Conservation (phyloP, 2,797 vertebrate species). For the Spatula versicolor region DNA sequence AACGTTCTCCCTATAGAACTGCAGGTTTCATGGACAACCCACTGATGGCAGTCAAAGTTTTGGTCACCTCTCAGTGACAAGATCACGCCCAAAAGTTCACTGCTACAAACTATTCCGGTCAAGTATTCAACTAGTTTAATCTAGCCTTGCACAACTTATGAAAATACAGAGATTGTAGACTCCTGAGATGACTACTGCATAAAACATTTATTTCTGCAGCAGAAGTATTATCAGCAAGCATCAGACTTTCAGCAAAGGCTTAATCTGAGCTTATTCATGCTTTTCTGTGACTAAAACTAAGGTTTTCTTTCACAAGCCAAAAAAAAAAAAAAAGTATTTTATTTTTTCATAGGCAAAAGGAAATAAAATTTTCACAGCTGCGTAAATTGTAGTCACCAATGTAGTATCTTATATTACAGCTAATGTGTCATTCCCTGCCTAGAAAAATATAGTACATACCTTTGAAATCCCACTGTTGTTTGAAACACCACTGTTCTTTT, state of each 20-base stretch:
- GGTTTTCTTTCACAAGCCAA: background rate
- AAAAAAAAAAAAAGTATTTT: background rate
- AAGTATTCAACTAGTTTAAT: background rate
- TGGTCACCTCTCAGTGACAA: background rate
- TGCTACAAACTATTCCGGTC: background rate
- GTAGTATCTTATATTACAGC: background rate
- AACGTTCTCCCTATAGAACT: background rate
- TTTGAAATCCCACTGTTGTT: background rate
- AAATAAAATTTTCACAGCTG: background rate
- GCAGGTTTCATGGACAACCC: background rate
- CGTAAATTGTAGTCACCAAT: background rate
- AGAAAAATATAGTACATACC: background rate
- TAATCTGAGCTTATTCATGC: background rate
- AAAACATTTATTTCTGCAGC: background rate
- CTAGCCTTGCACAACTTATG: background rate
- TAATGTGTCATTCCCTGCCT: background rate
- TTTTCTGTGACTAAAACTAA: background rate
- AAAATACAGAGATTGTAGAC: background rate
- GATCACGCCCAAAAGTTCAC: background rate
- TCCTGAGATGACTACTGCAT: background rate
- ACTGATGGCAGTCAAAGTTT: background rate
- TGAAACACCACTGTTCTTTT: background rate
- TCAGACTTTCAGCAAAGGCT: background rate
- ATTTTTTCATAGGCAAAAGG: background rate
- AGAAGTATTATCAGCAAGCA: background rate